Evolutionary conservation across 2,797 vertebrate genomes (phyloP).

Genomic region (Halcyon badia): DNA sequence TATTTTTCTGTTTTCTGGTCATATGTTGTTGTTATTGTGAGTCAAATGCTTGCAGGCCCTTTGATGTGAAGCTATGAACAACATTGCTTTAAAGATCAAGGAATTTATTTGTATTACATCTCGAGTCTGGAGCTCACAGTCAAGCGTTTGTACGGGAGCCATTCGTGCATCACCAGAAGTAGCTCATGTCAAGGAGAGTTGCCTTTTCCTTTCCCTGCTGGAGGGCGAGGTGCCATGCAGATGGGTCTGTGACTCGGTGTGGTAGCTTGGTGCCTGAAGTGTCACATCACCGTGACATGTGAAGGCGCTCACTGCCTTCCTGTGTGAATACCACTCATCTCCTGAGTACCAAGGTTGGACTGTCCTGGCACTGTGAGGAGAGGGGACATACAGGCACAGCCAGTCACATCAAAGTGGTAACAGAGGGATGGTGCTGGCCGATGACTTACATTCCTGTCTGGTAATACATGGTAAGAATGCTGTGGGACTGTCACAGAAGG

Average conservation of each 20-base stretch:
- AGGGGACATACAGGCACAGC: neutral
- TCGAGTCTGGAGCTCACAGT: neutral
- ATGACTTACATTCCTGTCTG: neutral
- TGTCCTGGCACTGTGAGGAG: neutral
- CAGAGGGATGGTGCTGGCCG: neutral
- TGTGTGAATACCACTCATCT: neutral
- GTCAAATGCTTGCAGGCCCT: neutral
- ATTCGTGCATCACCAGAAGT: neutral
- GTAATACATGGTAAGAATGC: neutral
- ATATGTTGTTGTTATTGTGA: neutral
- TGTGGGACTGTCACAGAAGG: neutral
- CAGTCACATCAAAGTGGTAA: fast-evolving
- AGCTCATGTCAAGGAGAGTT: neutral
- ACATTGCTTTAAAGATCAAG: neutral
- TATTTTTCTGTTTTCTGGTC: neutral
- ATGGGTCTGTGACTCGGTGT: neutral
- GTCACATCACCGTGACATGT: fast-evolving
- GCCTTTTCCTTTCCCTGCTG: neutral
- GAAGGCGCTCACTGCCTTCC: neutral
- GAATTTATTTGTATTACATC: neutral
- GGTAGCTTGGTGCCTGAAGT: neutral
- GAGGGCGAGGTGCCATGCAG: neutral
- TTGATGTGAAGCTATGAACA: neutral
- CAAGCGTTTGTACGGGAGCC: neutral
- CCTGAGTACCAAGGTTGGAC: fast-evolving